A percentile compares a stretch with the other conserved stretches of the same genome.
phyloP scores from a whole-genome alignment of 2,888 invertebrate species.

The Halictus quadricinctus region DNA sequence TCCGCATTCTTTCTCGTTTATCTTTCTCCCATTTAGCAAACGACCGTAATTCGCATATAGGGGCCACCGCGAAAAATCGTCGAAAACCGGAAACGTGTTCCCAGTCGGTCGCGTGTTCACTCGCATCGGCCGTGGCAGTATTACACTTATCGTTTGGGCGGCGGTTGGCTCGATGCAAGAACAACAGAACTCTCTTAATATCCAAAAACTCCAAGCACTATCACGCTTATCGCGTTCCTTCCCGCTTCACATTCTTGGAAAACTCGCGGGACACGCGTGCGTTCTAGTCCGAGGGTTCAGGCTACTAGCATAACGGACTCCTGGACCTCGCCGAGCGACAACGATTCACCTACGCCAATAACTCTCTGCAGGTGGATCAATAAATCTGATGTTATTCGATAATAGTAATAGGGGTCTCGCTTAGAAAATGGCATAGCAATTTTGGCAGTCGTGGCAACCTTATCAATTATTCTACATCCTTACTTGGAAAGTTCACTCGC shows the following conservation, averaged over 20 bases:
- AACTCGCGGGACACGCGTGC: background rate
- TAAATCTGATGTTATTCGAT: background rate
- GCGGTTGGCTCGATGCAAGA: slow-evolving; percentile 50
- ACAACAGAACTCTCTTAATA: slow-evolving; percentile 11
- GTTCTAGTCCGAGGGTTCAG: background rate
- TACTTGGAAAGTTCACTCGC: background rate
- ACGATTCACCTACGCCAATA: background rate
- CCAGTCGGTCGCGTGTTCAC: slow-evolving; percentile 34
- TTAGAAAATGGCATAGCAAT: slow-evolving; percentile 10
- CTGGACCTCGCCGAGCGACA: background rate
- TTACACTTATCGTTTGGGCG: slow-evolving; percentile 45
- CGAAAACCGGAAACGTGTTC: slow-evolving; percentile 26
- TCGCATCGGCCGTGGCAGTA: slow-evolving; percentile 54
- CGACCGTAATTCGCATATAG: slow-evolving; percentile 1
- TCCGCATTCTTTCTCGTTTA: background rate
- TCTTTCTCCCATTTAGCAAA: background rate
- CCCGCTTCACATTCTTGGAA: background rate
- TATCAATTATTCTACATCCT: slow-evolving; percentile 1
- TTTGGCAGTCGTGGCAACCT: background rate
- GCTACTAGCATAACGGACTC: background rate
- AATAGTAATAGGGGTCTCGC: background rate
- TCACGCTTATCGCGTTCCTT: background rate
- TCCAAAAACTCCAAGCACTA: background rate
- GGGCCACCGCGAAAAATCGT: slow-evolving; percentile 20
- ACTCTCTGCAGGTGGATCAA: background rate